phyloP scores from a whole-genome alignment of 1,140 invertebrate genomes.

The Polypedilum pembai region DNA sequence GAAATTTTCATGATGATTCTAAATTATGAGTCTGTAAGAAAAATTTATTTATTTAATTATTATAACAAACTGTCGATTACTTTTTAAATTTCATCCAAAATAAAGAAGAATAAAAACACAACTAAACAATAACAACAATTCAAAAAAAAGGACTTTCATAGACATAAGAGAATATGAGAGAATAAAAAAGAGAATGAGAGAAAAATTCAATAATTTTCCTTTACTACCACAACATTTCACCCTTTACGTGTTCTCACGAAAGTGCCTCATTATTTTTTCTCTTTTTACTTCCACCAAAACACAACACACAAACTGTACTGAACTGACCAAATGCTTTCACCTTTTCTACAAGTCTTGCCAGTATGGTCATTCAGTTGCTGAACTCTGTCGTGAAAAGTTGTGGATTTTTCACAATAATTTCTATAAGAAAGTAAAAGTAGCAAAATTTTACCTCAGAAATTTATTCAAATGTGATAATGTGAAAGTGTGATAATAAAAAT shows the following conservation, averaged over 20 bases:
- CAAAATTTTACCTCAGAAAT: not conserved
- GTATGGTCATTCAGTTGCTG: constrained; percentile 8
- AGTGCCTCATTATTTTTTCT: not conserved
- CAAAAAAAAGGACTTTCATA: not conserved
- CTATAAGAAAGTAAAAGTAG: not conserved
- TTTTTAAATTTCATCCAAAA: too few relatives aligned
- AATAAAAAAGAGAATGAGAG: not conserved
- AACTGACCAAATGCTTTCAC: not conserved
- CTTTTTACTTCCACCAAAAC: constrained; percentile 1
- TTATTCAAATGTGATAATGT: not conserved
- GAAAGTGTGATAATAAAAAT: too few relatives aligned
- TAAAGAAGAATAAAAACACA: not conserved
- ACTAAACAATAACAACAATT: not conserved
- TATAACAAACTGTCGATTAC: too few relatives aligned
- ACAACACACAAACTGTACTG: not conserved
- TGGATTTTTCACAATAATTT: not conserved
- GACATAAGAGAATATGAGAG: not conserved
- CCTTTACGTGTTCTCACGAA: constrained; percentile 2
- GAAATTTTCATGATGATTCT: not conserved
- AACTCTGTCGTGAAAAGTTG: not conserved
- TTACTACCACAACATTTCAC: not conserved
- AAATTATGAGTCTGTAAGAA: not conserved
- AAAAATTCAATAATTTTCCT: constrained; percentile 18
- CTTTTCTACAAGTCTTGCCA: not conserved
- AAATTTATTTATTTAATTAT: not conserved